These are phyloP conservation scores for Epinotia brunnichana DNA, from an alignment of 2,888 invertebrate species.

Conservation along the genomic window DNA sequence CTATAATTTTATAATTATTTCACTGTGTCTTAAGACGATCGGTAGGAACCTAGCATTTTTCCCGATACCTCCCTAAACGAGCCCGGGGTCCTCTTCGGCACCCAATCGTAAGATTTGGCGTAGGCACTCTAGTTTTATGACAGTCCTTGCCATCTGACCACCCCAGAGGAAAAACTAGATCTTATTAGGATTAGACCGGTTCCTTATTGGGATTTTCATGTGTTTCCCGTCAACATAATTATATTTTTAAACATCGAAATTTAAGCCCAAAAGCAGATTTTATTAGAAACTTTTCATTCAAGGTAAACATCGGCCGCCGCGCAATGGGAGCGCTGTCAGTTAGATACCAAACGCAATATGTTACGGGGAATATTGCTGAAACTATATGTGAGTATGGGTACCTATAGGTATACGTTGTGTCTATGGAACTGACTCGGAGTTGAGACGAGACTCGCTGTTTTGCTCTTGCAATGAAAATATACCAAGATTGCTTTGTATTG, in stretches of 20 bases:
- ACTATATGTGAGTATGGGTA: slow-evolving; percentile 78
- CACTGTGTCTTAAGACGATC: too few species aligned
- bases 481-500: slow-evolving; percentile 13
- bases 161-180: too few species aligned
- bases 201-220: too few species aligned
- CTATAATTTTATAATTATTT: too few species aligned
- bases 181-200: too few species aligned
- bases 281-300: slow-evolving; percentile 47
- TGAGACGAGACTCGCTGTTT: neutral
- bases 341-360: slow-evolving; percentile 77
- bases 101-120: too few species aligned
- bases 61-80: too few species aligned
- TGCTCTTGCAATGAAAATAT: slow-evolving; percentile 5
- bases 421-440: slow-evolving; percentile 19
- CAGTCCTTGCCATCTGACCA: too few species aligned
- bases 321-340: slow-evolving; percentile 77
- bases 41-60: too few species aligned
- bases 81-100: too few species aligned
- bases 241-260: neutral
- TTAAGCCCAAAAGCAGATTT: neutral
- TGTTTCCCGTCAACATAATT: neutral
- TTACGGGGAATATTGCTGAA: slow-evolving; percentile 81
- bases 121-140: too few species aligned
- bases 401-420: neutral
- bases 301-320: slow-evolving; percentile 77